Base-by-base conservation (phyloP, 2,888 invertebrate genomes). In the Drosophila mimica region DNA sequence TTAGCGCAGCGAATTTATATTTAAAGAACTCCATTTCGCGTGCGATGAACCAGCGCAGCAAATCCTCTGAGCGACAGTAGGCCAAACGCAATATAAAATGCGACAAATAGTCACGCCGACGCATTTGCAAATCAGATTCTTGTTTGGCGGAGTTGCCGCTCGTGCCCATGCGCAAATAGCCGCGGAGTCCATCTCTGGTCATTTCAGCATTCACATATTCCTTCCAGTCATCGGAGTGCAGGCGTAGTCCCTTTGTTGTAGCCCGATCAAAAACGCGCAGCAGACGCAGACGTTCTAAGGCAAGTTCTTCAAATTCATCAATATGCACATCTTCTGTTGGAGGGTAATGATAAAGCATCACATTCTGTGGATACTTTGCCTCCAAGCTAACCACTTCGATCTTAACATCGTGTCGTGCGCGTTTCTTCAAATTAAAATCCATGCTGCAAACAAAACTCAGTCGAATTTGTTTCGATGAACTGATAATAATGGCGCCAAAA, bases 11-110 rank as follows among this genome's bases (percentile, higher is more conserved):
- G 92, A 97, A 97, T 89, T 96, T 95, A 91, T 96, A 95, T 91
- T 96, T 96, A 90, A 99, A 99, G 63, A 99, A 94, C 90, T 99
- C 99, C 72, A 97, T 93, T 94, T 99, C 99, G 79, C 97, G 95
- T 28, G 95, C 94, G 17, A 98, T 94, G 91, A 98, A 98, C 99
- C 99, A 99, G 70, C 93, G 95, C 38, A 97, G 94, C 43, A 98
- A 94, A 65, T 99, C 98, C 80, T 97, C 97, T 30, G 96, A 96
- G 88, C 97, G 95, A 91, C 98, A 99, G 93, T 98, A 99, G 0
- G 98, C 98, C 67, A 99, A 93, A 65, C 99, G 94, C 4, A 99
- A 94, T 83, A 99, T 97, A 92, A 97, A 99, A 93, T 99, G 99
- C 0, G 99, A 98, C 59, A 99, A 95, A 88, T 97, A 96, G 93